Base-by-base conservation (phyloP, 2,113 vertebrate species). In the Rhizomys pruinosus region DNA sequence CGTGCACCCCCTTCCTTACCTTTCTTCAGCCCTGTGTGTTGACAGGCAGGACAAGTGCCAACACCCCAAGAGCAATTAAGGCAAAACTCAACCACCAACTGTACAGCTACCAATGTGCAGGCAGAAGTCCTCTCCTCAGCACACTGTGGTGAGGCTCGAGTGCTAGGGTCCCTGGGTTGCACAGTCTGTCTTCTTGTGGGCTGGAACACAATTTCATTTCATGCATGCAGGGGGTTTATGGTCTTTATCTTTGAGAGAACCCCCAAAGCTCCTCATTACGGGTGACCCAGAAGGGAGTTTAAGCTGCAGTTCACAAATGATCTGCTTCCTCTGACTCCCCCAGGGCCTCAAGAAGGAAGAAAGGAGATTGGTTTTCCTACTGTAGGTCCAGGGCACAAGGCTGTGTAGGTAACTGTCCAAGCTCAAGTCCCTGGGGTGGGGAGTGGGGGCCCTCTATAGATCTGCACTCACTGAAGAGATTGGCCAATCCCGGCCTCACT, bases 221-320 rank as follows among this genome's bases (percentile, higher is more conserved):
- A 10, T 64, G 13, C 2, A 25, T 76, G 25, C 44, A 25, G n/a
- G 22, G n/a, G 57, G 57, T 84, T 92, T 66, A 59, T 84, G 22
- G 29, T 55, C 29, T 59, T 29, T 15, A 42, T 17, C 15, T 12
- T 1, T 10, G 2, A 87, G 37, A 32, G 63, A 77, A 57, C 2
- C 32, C 85, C 81, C 80, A n/a, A 34, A 73, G 80, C 55, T 82
- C 64, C 79, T 81, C 61, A 44, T 84, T 89, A 94, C 1, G 78
- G 76, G 63, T 20, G 61, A 44, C 19, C 59, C 90, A 64, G 72
- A 76, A 59, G 52, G 15, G 89, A 88, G 47, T 77, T 52, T 44
- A 16, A 52, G 64, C 57, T 93, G 39, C 39, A 72, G 64, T 63
- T 82, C 44, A 44, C 68, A 66, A 52, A 64, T 63, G 57, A 80